Evolutionary conservation across 2,797 vertebrate genomes (phyloP).

Genomic region (Loriculus beryllinus): DNA sequence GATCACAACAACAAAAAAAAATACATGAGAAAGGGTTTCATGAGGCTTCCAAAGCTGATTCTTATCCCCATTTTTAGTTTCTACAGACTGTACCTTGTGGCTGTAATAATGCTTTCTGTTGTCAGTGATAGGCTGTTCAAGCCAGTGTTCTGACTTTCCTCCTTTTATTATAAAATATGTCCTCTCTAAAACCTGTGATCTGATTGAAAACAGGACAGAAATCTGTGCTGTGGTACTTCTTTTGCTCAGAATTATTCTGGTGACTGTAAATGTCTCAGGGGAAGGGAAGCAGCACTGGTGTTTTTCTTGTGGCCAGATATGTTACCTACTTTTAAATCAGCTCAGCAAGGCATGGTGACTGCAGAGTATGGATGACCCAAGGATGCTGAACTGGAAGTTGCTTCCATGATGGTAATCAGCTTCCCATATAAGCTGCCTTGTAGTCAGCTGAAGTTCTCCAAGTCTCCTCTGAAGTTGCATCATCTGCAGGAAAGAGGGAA

Average conservation of each 20-base stretch:
- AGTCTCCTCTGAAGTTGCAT: background rate
- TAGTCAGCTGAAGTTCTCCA: background rate
- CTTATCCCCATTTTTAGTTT: background rate
- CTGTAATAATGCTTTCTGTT: slow-evolving; percentile 39
- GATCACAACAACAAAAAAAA: background rate
- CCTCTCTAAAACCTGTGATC: slow-evolving; percentile 24
- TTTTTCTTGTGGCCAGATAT: background rate
- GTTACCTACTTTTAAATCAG: background rate
- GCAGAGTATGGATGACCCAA: background rate
- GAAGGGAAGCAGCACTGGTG: background rate
- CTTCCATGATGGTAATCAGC: background rate
- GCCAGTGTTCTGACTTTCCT: background rate
- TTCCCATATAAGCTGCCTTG: background rate
- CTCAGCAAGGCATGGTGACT: background rate
- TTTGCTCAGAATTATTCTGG: slow-evolving; percentile 17
- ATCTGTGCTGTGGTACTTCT: background rate
- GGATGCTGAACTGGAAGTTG: background rate
- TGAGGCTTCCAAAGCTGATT: slow-evolving; percentile 15
- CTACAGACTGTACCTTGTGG: background rate
- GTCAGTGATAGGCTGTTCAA: background rate
- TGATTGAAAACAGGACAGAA: slow-evolving; percentile 6
- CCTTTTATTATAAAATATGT: slow-evolving; percentile 3
- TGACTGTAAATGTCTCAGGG: background rate
- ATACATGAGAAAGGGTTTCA: background rate
- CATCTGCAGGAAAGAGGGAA: background rate